These are phyloP conservation scores for Agrilus cyanescens DNA, from an alignment of 2,888 invertebrate genomes.

Conservation along the genomic window DNA sequence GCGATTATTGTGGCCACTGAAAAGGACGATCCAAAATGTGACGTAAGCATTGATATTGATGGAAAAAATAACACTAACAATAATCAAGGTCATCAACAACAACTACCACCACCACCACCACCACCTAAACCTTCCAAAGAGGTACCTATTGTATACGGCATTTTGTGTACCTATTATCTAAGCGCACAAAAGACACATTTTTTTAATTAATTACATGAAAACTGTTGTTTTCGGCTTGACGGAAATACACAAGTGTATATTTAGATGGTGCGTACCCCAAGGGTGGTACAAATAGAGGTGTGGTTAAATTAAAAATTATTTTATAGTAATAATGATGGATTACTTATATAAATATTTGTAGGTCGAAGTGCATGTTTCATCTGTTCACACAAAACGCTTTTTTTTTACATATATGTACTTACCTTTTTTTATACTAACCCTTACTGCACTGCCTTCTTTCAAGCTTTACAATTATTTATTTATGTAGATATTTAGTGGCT, in stretches of 20 bases:
- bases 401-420: neutral
- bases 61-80: constrained; percentile 27
- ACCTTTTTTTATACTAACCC: neutral
- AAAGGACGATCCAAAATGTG: constrained; percentile 25
- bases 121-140: constrained; percentile 23
- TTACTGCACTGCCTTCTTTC: constrained; percentile 1
- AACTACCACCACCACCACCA: constrained; percentile 15
- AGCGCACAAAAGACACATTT: neutral
- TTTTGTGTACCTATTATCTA: constrained; percentile 6
- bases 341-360: too few relatives aligned
- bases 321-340: too few relatives aligned
- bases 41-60: constrained; percentile 33
- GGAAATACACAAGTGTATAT: too few relatives aligned
- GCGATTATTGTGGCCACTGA: constrained; percentile 29
- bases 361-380: too few relatives aligned
- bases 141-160: constrained; percentile 4
- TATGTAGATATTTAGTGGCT: neutral
- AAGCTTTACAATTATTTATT: neutral
- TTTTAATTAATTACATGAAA: neutral
- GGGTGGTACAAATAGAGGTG: too few relatives aligned
- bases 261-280: too few relatives aligned
- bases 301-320: too few relatives aligned
- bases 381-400: too few relatives aligned
- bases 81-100: constrained; percentile 14
- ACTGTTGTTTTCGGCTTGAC: too few relatives aligned